Percentiles rank a stretch among this genome's conserved stretches.
Conservation (phyloP, 2,113 vertebrate genomes). For the Panthera leo region DNA sequence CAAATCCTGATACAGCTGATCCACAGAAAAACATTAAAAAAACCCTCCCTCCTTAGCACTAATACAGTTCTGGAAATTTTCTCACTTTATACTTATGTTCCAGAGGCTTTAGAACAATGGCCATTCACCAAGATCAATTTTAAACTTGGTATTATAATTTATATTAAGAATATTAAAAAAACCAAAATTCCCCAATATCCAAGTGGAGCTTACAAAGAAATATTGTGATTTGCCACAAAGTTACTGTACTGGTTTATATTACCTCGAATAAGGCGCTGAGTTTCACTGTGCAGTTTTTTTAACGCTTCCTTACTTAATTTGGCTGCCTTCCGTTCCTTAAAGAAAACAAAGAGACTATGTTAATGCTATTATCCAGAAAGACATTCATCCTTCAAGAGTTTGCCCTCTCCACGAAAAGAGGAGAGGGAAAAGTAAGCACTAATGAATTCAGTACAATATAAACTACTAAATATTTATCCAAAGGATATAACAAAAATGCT, state of each 20-base stretch:
- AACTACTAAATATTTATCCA: background rate
- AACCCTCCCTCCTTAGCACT: background rate
- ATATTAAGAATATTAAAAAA: background rate
- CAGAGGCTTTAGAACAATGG: conserved; percentile 34
- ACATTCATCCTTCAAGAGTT: conserved; percentile 11
- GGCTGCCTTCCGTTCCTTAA: conserved; percentile 95
- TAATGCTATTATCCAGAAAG: conserved; percentile 58
- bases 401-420: background rate
- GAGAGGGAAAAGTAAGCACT: background rate
- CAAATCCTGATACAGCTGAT: background rate
- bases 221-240: background rate
- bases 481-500: too few species aligned
- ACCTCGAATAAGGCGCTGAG: conserved; percentile 96
- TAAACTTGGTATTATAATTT: conserved; percentile 46
- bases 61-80: background rate
- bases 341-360: conserved; percentile 70
- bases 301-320: conserved; percentile 94
- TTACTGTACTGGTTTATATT: conserved; percentile 63
- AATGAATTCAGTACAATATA: background rate
- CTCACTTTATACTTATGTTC: conserved; percentile 16
- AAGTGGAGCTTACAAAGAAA: conserved; percentile 38
- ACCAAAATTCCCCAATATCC: background rate
- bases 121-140: conserved; percentile 27
- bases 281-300: conserved; percentile 96
- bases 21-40: background rate